Conservation (phyloP, 2,113 vertebrate genomes). For the Orcinus orca region DNA sequence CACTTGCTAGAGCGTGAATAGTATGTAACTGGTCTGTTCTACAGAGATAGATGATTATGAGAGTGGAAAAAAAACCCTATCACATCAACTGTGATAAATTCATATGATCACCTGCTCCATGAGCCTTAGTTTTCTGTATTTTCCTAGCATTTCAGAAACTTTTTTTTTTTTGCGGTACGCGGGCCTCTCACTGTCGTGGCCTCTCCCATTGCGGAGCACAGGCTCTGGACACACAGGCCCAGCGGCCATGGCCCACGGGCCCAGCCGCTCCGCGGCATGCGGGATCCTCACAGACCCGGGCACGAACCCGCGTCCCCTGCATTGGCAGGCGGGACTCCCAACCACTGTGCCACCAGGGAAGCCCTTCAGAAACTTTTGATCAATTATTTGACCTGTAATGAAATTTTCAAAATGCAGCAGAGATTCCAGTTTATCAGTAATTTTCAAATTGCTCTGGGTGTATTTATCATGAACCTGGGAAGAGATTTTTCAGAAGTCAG, state of each 20-base stretch:
- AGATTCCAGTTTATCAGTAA: background rate
- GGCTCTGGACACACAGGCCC: accelerated
- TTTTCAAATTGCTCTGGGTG: constrained; percentile 1
- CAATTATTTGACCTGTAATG: constrained; percentile 30
- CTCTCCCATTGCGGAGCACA: too few relatives aligned
- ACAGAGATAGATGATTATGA: background rate
- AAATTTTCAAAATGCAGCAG: constrained; percentile 44
- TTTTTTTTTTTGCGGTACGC: background rate
- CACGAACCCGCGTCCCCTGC: too few relatives aligned
- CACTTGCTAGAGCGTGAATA: constrained; percentile 13
- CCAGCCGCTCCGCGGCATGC: too few relatives aligned
- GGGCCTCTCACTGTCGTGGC: too few relatives aligned
- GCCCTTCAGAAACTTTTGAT: constrained; percentile 42
- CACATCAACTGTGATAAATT: constrained; percentile 33
- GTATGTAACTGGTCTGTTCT: background rate
- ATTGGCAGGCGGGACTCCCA: too few relatives aligned
- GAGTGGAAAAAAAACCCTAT: background rate
- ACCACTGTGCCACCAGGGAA: too few relatives aligned
- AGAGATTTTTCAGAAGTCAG: background rate
- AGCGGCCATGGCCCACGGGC: too few relatives aligned
- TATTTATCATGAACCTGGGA: background rate
- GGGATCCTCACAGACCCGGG: too few relatives aligned
- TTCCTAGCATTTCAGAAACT: constrained; percentile 33
- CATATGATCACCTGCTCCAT: background rate
- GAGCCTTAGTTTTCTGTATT: constrained; percentile 22